These are phyloP conservation scores for Leptopilina clavipes DNA, from an alignment of 1,140 invertebrate species.

Conservation along the genomic window DNA sequence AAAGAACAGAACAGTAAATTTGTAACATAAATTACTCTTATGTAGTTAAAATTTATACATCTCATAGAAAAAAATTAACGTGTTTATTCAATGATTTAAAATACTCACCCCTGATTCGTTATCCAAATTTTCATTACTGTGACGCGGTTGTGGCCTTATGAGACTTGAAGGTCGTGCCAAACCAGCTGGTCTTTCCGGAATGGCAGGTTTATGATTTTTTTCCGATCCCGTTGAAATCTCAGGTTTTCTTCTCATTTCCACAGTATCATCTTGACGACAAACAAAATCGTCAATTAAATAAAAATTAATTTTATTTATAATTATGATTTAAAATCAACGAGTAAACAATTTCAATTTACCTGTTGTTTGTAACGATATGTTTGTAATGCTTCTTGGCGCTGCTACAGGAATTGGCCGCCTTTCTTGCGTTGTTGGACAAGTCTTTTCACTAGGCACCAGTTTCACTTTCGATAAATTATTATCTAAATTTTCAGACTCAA, in stretches of 20 bases:
- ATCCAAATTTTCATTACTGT: constrained; percentile 68
- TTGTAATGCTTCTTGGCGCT: constrained; percentile 75
- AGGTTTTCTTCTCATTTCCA: constrained; percentile 68
- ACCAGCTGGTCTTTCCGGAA: constrained; percentile 83
- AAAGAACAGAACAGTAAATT: not conserved
- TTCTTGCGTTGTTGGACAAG: constrained; percentile 63
- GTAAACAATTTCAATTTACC: constrained; percentile 51
- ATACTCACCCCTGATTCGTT: constrained; percentile 69
- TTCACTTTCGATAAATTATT: constrained; percentile 52
- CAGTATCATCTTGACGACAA: constrained; percentile 62
- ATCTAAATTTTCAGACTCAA: constrained; percentile 52
- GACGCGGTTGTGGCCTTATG: constrained; percentile 66
- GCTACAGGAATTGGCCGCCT: constrained; percentile 73
- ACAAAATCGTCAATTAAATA: constrained; percentile 22
- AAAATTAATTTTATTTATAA: too few species aligned
- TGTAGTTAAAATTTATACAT: not conserved
- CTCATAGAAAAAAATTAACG: not conserved
- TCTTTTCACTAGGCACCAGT: constrained; percentile 64
- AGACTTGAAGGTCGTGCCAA: constrained; percentile 78
- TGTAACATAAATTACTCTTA: not conserved
- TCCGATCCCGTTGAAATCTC: constrained; percentile 60
- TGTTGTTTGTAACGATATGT: constrained; percentile 57
- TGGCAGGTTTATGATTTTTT: constrained; percentile 79
- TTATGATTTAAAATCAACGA: too few species aligned
- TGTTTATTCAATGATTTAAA: not conserved